phyloP scores from a whole-genome alignment of 1,140 invertebrate genomes.

The Mercenaria mercenaria region DNA sequence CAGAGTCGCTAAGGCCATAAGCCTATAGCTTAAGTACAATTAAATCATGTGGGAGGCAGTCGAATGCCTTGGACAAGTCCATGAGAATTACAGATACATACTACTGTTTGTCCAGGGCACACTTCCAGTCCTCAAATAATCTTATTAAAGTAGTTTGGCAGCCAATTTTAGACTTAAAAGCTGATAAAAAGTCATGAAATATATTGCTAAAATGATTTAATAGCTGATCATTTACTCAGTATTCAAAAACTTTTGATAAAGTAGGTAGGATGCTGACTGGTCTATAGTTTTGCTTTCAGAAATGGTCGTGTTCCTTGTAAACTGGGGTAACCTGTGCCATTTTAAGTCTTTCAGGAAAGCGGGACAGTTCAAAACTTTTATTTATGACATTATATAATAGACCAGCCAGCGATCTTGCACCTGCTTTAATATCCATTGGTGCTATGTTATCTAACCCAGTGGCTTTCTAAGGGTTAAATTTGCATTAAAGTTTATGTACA shows the following conservation, averaged over 20 bases:
- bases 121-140: constrained; percentile 4
- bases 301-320: constrained; percentile 3
- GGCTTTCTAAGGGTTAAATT: neutral
- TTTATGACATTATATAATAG: neutral
- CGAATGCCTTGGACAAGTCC: neutral
- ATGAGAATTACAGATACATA: constrained; percentile 1
- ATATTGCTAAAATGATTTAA: neutral
- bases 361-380: neutral
- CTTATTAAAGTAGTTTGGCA: neutral
- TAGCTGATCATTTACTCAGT: neutral
- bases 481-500: neutral
- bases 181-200: constrained; percentile 27
- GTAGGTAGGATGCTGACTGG: neutral
- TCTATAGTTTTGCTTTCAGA: constrained; percentile 10
- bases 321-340: constrained; percentile 28
- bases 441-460: constrained; percentile 22
- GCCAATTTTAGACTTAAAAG: constrained; percentile 20
- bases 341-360: neutral
- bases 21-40: neutral
- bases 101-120: neutral
- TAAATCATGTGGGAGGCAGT: neutral
- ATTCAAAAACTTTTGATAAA: neutral
- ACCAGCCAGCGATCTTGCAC: neutral
- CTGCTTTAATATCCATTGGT: constrained; percentile 23
- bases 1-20: neutral